Conservation (phyloP, 2,888 invertebrate genomes). For the Macrophya alboannulata region DNA sequence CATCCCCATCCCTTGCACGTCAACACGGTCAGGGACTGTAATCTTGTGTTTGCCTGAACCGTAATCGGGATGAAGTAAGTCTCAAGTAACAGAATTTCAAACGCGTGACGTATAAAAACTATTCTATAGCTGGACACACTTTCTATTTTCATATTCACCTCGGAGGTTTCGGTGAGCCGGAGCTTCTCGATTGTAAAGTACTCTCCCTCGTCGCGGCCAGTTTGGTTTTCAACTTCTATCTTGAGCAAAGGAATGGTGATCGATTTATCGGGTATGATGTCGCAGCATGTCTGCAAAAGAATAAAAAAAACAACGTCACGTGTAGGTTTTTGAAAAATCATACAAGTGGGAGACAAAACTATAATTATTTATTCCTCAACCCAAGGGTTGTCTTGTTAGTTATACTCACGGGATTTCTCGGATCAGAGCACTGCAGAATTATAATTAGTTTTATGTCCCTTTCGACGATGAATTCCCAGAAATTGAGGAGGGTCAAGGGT, state of each 20-base stretch:
- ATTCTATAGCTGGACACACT: neutral
- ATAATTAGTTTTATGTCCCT: no score
- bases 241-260: neutral
- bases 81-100: neutral
- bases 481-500: conserved; percentile 77
- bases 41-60: neutral
- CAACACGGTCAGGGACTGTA: conserved; percentile 62
- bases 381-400: neutral
- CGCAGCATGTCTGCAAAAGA: neutral
- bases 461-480: no score
- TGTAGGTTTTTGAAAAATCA: no score
- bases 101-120: no score
- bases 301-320: no score
- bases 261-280: neutral
- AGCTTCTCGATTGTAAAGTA: conserved; percentile 64
- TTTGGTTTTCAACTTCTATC: neutral
- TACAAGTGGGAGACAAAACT: no score
- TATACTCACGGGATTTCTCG: no score
- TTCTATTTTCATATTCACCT: conserved; percentile 64
- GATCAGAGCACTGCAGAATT: no score
- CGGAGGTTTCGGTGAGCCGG: conserved; percentile 65
- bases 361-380: no score
- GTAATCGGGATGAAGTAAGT: neutral
- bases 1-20: conserved; percentile 75
- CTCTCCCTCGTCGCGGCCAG: conserved; percentile 53